Evolutionary conservation across 1,140 invertebrate genomes (phyloP).

Genomic region (Orussus abietinus): DNA sequence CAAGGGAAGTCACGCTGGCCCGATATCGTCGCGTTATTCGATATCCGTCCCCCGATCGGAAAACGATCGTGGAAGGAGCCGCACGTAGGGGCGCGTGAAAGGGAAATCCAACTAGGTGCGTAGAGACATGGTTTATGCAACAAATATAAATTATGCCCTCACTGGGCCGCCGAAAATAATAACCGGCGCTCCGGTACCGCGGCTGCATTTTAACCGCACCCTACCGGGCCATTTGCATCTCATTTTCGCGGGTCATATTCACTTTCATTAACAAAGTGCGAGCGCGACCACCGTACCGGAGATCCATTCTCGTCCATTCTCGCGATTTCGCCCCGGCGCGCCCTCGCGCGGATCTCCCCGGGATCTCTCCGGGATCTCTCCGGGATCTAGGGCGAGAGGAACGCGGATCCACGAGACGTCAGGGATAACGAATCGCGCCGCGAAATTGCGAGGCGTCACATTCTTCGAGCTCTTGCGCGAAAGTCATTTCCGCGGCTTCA

Average conservation of each 20-base stretch:
- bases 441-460: no score
- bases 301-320: conserved; percentile 13
- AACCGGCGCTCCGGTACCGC: conserved; percentile 15
- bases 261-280: conserved; percentile 35
- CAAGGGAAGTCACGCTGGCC: no score
- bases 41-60: no score
- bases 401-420: no score
- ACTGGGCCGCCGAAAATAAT: conserved; percentile 24
- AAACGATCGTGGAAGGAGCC: no score
- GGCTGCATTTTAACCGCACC: conserved; percentile 29
- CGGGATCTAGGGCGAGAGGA: no score
- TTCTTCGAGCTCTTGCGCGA: no score
- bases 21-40: no score
- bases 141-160: conserved; percentile 21
- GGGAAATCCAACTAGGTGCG: conserved; percentile 7
- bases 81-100: no score
- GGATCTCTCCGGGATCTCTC: conserved; percentile 7
- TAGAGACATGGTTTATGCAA: conserved; percentile 3
- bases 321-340: conserved; percentile 16
- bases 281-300: conserved; percentile 13
- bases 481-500: no score
- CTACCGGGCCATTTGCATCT: conserved; percentile 34
- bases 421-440: no score
- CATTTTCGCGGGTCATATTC: conserved; percentile 32
- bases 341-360: conserved; percentile 5